These are phyloP conservation scores for Procambarus virginalis DNA, from an alignment of 1,140 invertebrate genomes.

Conservation along the genomic window DNA sequence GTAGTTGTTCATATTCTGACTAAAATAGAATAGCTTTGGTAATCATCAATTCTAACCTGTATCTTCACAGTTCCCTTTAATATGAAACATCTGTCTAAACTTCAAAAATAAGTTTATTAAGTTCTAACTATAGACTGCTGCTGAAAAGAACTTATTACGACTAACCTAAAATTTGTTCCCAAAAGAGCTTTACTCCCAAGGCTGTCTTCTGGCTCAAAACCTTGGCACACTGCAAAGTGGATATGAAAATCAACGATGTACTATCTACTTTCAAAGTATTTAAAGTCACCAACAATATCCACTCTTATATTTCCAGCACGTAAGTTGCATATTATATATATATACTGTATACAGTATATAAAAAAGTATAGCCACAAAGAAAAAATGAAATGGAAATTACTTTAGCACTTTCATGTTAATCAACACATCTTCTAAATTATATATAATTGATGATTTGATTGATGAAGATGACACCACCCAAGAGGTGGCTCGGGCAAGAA, in stretches of 20 bases:
- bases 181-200: conserved; percentile 28
- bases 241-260: conserved; percentile 18
- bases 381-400: too few relatives aligned
- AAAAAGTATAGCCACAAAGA: too few relatives aligned
- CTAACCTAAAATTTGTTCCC: conserved; percentile 35
- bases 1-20: not conserved
- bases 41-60: not conserved
- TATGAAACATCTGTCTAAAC: not conserved
- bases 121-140: not conserved
- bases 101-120: conserved; percentile 11
- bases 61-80: not conserved
- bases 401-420: too few relatives aligned
- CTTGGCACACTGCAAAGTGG: conserved; percentile 33
- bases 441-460: too few relatives aligned
- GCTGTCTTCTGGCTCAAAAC: conserved; percentile 13
- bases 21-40: not conserved
- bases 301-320: not conserved
- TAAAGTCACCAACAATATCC: not conserved
- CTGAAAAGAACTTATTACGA: not conserved
- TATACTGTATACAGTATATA: too few relatives aligned
- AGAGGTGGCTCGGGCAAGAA: too few relatives aligned
- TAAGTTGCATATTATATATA: not conserved
- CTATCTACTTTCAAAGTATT: conserved; percentile 5
- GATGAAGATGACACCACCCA: too few relatives aligned
- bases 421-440: too few relatives aligned